phyloP scores from a whole-genome alignment of 2,888 invertebrate species.

The Aphidoletes aphidimyza region DNA sequence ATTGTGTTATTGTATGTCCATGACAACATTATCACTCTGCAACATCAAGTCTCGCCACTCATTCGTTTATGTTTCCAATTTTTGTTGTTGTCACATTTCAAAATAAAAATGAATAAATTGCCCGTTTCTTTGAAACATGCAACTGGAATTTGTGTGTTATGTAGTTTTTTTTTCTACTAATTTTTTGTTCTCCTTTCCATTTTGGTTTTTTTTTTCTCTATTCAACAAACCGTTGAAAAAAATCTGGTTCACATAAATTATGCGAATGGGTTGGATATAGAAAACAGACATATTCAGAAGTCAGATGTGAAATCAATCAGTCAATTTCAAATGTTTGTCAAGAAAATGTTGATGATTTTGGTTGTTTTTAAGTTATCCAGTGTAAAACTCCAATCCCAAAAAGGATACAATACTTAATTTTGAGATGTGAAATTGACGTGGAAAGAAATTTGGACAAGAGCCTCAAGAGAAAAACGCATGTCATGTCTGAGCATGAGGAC shows the following conservation, averaged over 20 bases:
- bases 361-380: too few relatives aligned
- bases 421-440: neutral
- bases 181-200: too few relatives aligned
- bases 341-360: neutral
- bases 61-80: too few relatives aligned
- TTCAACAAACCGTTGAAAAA: neutral
- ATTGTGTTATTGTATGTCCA: too few relatives aligned
- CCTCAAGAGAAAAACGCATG: neutral
- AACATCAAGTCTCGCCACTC: too few relatives aligned
- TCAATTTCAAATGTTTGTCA: neutral
- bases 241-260: constrained; percentile 21
- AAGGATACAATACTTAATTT: neutral
- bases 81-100: too few relatives aligned
- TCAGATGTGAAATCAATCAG: neutral
- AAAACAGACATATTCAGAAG: constrained; percentile 5
- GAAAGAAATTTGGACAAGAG: neutral
- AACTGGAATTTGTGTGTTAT: too few relatives aligned
- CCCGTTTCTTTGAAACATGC: too few relatives aligned
- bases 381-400: neutral
- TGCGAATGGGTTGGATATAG: neutral
- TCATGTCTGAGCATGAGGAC: neutral
- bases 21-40: neutral
- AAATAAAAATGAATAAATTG: too few relatives aligned
- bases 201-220: neutral
- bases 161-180: too few relatives aligned